Evolutionary conservation across 2,797 vertebrate genomes (phyloP), one percentile per base, ranked within the genome.

Genomic region (Varecia variegata): DNA sequence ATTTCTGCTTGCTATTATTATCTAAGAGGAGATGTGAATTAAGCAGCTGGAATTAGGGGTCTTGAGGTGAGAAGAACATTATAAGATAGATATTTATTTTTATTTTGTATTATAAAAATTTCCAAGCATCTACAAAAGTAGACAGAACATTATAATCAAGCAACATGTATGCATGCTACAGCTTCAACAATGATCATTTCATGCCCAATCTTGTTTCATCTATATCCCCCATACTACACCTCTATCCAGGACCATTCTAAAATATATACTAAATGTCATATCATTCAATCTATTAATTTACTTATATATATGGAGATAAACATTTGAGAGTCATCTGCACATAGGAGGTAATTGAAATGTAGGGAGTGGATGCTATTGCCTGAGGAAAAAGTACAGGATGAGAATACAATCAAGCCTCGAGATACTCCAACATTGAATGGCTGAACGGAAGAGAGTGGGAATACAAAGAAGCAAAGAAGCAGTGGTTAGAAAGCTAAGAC

Each of bases 31-130:
- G 25, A 73, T 70, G 15, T 14, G 20, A 74, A 70, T 38, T 70
- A 38, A 93, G 14, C 43, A 74, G 11, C 35, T 68, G 54, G 23
- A 38, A 54, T 62, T 27, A 93, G 67, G 18, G 3, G 10, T 65
- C 25, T 54, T 80, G 45, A 88, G 11, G 7, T 30, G 43, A 77
- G 60, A 70, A 90, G 58, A 90, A 43, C 23, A 47, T 60, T 76
- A n/a, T 43, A 65, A 76, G n/a, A 23, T 45, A 82, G 23, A 88
- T 43, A 50, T 77, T 62, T 50, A 43, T n/a, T 67, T 68, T 60
- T 80, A 45, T 35, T 81, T 52, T 54, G 27, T 68, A 17, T 85
- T 58, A 45, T 45, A 6, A 32, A 58, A 83, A 70, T 45, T 43
- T 80, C 9, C 17, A n/a, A n/a, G 67, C 50, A 82, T 77, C 23